These are phyloP conservation scores for Watsonalla binaria DNA, from an alignment of 2,888 invertebrate species.

Conservation along the genomic window DNA sequence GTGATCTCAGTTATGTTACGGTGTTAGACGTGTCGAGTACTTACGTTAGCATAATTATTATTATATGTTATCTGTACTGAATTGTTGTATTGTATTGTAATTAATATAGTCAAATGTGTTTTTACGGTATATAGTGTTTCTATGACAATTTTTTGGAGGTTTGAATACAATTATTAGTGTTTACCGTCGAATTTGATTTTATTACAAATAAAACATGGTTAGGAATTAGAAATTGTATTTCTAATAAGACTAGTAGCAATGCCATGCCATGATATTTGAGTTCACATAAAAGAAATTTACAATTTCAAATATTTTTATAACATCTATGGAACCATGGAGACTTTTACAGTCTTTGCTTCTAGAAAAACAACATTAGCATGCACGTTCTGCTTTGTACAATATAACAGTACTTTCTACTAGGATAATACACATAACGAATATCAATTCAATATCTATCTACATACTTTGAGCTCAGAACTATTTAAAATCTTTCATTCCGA, in stretches of 20 bases:
- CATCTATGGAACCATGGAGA: too few species aligned
- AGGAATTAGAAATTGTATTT: constrained; percentile 35
- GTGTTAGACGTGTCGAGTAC: neutral
- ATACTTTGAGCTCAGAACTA: too few species aligned
- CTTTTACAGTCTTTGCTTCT: too few species aligned
- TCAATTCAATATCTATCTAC: too few species aligned
- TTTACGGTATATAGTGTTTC: constrained; percentile 72
- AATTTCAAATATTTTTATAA: too few species aligned
- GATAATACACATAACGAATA: too few species aligned
- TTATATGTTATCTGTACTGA: constrained; percentile 37
- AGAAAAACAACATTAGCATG: too few species aligned
- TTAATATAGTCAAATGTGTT: constrained; percentile 61
- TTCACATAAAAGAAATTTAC: too few species aligned
- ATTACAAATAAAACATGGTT: constrained; percentile 32
- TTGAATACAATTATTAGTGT: constrained; percentile 53
- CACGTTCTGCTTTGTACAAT: too few species aligned
- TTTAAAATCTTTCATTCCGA: too few species aligned
- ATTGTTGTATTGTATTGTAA: constrained; percentile 39
- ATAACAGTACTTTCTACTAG: too few species aligned
- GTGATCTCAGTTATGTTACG: constrained; percentile 20
- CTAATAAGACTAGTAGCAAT: constrained; percentile 10
- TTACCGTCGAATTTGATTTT: constrained; percentile 38
- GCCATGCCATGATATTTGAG: too few species aligned
- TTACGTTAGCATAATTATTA: constrained; percentile 2
- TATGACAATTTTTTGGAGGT: constrained; percentile 57